Base-by-base conservation (phyloP, 2,888 invertebrate genomes). In the Boloria selene region DNA sequence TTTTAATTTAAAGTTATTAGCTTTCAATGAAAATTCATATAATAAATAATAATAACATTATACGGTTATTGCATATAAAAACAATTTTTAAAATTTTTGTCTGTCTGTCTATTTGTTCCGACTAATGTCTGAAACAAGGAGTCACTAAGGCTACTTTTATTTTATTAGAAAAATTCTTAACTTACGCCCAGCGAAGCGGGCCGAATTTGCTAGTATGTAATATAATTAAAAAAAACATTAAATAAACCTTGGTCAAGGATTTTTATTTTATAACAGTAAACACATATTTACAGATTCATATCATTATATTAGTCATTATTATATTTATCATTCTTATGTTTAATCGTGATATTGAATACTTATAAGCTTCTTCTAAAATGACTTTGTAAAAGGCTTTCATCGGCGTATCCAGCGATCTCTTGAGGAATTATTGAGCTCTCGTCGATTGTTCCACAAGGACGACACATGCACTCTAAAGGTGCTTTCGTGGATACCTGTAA, bases 401-500 rank as follows among this genome's bases (percentile, higher is more conserved):
- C 96, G 7, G 96, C 93, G 80, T 96, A 97, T 50, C 96, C 96
- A 60, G 96, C 96, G 51, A 98, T 95, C 93, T 98, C 98, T 89
- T 98, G 97, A 3, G 98, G 97, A 69, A 98, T 93, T 53, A 98
- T 95, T 3, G 97, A 94, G 76, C 95, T 96, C 86, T 98, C 97
- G 81, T 98, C 97, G 6, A 98, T 94, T 14, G 95, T 95, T 0
- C 97, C 97, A 84, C 98, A 98, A 0, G 98, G 98, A 45, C 98
- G 95, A 80, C 98, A 98, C 97, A 98, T 98, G 79, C 98, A 98
- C 83, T 97, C 97, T 61, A 97, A 85, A 0, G 98, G 98, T 14
- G 98, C 98, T 85, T 97, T 97, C 5, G 98, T 98, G n/a, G 96
- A 94, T 3, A 98, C 96, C 96, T 97, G 77, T 61, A 89, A 22